Percentiles rank a stretch among this genome's conserved stretches.
Conservation (phyloP, 2,888 invertebrate genomes). For the Orthonychiurus folsomi region DNA sequence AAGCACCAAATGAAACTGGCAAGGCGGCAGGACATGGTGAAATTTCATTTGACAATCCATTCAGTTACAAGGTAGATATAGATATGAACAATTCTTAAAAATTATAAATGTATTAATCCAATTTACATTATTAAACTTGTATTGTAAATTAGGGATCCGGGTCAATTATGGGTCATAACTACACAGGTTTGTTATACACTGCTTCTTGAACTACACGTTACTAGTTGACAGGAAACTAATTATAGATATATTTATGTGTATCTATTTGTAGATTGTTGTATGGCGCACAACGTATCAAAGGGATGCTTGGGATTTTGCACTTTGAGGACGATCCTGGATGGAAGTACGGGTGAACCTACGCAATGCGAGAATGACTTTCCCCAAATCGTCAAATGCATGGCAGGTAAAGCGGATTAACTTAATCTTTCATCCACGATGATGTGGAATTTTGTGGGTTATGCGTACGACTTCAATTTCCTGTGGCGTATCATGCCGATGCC, state of each 20-base stretch:
- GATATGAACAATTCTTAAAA: neutral
- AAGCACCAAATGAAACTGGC: slow-evolving; percentile 4
- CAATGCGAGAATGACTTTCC: slow-evolving; percentile 72
- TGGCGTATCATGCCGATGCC: neutral
- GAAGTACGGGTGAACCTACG: slow-evolving; percentile 69
- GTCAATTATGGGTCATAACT: slow-evolving; percentile 55
- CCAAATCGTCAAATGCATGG: slow-evolving; percentile 57
- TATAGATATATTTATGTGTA: neutral
- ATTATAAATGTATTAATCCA: neutral
- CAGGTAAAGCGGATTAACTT: slow-evolving; percentile 42
- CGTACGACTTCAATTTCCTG: neutral
- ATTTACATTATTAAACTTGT: neutral
- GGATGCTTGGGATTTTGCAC: slow-evolving; percentile 73
- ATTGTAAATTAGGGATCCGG: slow-evolving; percentile 30
- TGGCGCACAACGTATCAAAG: slow-evolving; percentile 58
- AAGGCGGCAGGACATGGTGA: slow-evolving; percentile 13
- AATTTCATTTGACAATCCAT: slow-evolving; percentile 25
- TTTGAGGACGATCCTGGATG: slow-evolving; percentile 64
- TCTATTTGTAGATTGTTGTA: slow-evolving; percentile 55
- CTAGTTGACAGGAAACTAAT: neutral
- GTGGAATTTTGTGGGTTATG: neutral
- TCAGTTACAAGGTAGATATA: slow-evolving; percentile 29
- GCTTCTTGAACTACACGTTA: neutral
- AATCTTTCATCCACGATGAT: neutral
- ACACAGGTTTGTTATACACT: slow-evolving; percentile 48